Percentiles rank a stretch among this genome's conserved stretches.
phyloP scores from a whole-genome alignment of 2,113 vertebrate species.

The Reinhardtius hippoglossoides region DNA sequence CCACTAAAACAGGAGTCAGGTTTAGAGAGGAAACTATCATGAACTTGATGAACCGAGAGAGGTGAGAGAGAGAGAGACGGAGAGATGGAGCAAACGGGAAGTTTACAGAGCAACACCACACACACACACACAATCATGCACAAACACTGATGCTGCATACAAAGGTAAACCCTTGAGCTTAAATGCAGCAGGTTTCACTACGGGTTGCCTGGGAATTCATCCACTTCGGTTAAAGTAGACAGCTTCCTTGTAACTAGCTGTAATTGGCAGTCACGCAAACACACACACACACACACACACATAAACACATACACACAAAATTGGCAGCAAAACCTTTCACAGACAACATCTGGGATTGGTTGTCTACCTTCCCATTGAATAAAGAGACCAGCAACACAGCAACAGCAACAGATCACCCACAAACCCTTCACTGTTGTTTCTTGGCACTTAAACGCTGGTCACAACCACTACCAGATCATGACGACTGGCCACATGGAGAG shows the following conservation, averaged over 20 bases:
- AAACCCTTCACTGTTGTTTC: conserved; percentile 61
- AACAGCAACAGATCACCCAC: conserved; percentile 70
- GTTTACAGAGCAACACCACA: conserved; percentile 12
- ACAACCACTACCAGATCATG: conserved; percentile 72
- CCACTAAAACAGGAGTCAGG: conserved; percentile 11
- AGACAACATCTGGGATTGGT: conserved; percentile 80
- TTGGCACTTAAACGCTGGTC: conserved; percentile 62
- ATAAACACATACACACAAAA: background rate
- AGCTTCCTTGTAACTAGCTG: conserved; percentile 68
- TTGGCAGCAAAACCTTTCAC: conserved; percentile 69
- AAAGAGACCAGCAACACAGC: conserved; percentile 64
- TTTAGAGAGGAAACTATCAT: conserved; percentile 22
- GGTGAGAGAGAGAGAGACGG: background rate
- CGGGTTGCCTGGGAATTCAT: conserved; percentile 64
- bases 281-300: conserved; percentile 3
- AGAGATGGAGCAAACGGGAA: background rate
- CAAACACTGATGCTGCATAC: too few relatives aligned
- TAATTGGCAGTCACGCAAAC: conserved; percentile 48
- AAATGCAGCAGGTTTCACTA: conserved; percentile 62
- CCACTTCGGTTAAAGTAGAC: conserved; percentile 72
- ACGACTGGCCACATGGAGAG: conserved; percentile 59
- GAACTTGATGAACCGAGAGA: conserved; percentile 55
- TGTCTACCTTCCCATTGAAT: conserved; percentile 68
- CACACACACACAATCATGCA: background rate
- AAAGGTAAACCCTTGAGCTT: conserved; percentile 62